A percentile compares a stretch with the other conserved stretches of the same genome.
These are phyloP conservation scores for Aspidiotus destructor DNA, from an alignment of 2,888 invertebrate genomes.

Conservation along the genomic window DNA sequence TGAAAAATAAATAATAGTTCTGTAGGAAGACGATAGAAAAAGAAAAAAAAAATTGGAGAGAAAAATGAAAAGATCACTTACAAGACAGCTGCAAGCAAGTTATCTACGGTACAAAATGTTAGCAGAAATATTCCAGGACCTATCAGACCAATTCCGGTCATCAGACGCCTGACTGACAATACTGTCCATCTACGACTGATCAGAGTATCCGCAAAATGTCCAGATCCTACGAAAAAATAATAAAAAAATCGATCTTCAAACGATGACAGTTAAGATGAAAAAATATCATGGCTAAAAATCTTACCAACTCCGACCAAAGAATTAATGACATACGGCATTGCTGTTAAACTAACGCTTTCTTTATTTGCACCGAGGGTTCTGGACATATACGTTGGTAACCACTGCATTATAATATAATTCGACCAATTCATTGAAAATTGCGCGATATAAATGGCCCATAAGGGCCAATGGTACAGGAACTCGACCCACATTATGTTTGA, in stretches of 20 bases:
- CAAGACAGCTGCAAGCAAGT: conserved; percentile 57
- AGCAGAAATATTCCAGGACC: conserved; percentile 62
- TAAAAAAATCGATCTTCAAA: not conserved
- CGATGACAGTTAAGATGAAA: not conserved
- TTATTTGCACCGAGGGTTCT: conserved; percentile 55
- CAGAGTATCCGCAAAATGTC: conserved; percentile 60
- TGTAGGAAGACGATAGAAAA: conserved; percentile 11
- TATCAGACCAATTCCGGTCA: conserved; percentile 61
- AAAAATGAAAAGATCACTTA: conserved; percentile 42
- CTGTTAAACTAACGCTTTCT: conserved; percentile 60
- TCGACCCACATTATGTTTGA: conserved; percentile 54
- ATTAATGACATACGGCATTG: conserved; percentile 63
- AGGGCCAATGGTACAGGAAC: conserved; percentile 56
- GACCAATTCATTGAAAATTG: conserved; percentile 75
- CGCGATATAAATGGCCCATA: conserved; percentile 64
- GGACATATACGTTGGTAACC: conserved; percentile 63
- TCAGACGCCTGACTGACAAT: conserved; percentile 57
- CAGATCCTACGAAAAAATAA: conserved; percentile 48
- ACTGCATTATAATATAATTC: conserved; percentile 69
- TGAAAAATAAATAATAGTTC: conserved; percentile 40
- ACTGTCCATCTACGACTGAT: conserved; percentile 54
- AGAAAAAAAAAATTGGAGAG: conserved; percentile 20
- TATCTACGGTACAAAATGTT: conserved; percentile 60
- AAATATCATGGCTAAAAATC: conserved; percentile 37
- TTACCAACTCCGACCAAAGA: conserved; percentile 58